Percentiles rank a stretch among this genome's conserved stretches.
phyloP scores from a whole-genome alignment of 2,888 invertebrate species.

The Aleiodes leptofemur region DNA sequence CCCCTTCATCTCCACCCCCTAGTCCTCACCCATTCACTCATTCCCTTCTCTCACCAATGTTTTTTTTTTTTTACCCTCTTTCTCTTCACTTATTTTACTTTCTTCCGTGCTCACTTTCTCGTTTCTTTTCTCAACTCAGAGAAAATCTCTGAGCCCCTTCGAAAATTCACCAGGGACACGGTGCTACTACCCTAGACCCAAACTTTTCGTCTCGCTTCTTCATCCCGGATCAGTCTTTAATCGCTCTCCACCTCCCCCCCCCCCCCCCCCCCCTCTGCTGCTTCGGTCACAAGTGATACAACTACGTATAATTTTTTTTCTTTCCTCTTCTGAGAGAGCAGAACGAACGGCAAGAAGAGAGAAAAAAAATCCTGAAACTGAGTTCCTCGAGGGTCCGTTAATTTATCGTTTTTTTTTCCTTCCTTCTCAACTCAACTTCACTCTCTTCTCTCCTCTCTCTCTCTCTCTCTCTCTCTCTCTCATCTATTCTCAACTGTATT shows the following conservation, averaged over 20 bases:
- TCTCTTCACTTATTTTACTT: slow-evolving; percentile 36
- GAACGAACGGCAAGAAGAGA: not conserved
- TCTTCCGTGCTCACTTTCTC: slow-evolving; percentile 33
- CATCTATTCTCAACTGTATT: not conserved
- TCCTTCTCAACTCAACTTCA: not conserved
- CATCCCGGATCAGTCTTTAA: slow-evolving; percentile 69
- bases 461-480: slow-evolving; percentile 1
- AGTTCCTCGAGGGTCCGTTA: slow-evolving; percentile 28
- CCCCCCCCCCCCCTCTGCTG: not conserved
- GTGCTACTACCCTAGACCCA: slow-evolving; percentile 56
- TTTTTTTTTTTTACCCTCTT: slow-evolving; percentile 35
- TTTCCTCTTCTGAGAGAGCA: not conserved
- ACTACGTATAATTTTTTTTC: slow-evolving; percentile 12
- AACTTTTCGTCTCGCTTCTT: slow-evolving; percentile 68
- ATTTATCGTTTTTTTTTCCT: slow-evolving; percentile 11
- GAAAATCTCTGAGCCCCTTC: slow-evolving; percentile 58
- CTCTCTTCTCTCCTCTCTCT: not conserved
- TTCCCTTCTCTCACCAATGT: slow-evolving; percentile 15
- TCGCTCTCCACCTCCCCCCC: slow-evolving; percentile 58
- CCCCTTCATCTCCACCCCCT: slow-evolving; percentile 7
- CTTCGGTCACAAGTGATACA: slow-evolving; percentile 26
- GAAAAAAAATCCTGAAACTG: slow-evolving; percentile 24
- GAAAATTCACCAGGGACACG: slow-evolving; percentile 53
- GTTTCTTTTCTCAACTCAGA: slow-evolving; percentile 52
- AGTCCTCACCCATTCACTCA: slow-evolving; percentile 38